phyloP scores from a whole-genome alignment of 2,888 invertebrate genomes.

The Tigriopus californicus region DNA sequence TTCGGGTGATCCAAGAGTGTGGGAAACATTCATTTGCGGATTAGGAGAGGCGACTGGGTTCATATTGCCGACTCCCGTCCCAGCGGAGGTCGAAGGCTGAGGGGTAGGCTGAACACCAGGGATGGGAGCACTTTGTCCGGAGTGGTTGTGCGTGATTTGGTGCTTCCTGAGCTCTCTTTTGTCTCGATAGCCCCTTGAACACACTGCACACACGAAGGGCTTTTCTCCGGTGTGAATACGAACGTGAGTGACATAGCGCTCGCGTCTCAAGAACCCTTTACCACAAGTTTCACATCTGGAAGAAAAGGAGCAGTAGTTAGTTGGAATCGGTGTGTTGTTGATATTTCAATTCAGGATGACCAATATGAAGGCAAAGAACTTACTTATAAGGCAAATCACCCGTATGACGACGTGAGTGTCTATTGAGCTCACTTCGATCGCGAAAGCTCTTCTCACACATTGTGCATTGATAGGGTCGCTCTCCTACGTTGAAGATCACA shows the following conservation, averaged over 20 bases:
- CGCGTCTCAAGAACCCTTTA: conserved; percentile 15
- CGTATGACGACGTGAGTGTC: conserved; percentile 15
- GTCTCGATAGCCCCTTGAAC: conserved; percentile 11
- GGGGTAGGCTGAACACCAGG: background rate
- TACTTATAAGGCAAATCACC: conserved; percentile 16
- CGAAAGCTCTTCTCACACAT: conserved; percentile 16
- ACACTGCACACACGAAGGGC: conserved; percentile 13
- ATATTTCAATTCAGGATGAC: background rate
- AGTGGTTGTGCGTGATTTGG: conserved; percentile 13
- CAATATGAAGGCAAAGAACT: too few relatives aligned
- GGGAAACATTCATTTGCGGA: background rate
- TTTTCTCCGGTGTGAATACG: conserved; percentile 16
- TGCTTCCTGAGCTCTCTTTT: conserved; percentile 13
- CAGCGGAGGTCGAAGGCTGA: background rate
- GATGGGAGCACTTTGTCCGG: conserved; percentile 1
- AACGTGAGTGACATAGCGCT: conserved; percentile 14
- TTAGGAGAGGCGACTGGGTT: background rate
- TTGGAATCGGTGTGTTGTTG: background rate
- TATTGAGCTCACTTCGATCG: conserved; percentile 15
- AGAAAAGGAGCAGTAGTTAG: background rate
- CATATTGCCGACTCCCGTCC: background rate
- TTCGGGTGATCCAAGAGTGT: background rate
- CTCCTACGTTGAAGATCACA: background rate
- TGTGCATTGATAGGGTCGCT: conserved; percentile 11
- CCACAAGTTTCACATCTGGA: conserved; percentile 13